These are phyloP conservation scores for Agrochola macilenta DNA, from an alignment of 2,888 invertebrate genomes.

Conservation along the genomic window DNA sequence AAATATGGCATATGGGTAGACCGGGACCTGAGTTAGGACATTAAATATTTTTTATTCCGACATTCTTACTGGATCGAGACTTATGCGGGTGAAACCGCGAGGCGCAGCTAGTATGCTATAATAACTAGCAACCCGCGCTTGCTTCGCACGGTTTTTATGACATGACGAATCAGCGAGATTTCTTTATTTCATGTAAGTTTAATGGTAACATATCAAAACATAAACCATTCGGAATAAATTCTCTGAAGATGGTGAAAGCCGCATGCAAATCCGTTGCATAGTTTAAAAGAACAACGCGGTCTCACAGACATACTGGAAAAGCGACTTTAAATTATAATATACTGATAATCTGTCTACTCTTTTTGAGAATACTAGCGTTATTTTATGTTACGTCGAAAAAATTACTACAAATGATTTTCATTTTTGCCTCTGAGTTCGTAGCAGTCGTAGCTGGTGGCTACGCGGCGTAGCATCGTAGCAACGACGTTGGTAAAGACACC, in stretches of 20 bases:
- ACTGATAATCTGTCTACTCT: background rate
- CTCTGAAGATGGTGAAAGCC: background rate
- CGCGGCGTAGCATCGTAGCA: background rate
- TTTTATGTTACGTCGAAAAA: background rate
- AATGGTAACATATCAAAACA: background rate
- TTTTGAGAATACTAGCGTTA: background rate
- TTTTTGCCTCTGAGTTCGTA: background rate
- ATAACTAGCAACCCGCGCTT: no score
- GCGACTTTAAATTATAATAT: background rate
- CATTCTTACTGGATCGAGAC: no score
- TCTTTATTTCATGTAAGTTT: no score
- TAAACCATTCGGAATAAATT: background rate
- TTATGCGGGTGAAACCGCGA: no score
- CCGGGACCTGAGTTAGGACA: no score
- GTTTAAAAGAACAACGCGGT: background rate
- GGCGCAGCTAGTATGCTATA: no score
- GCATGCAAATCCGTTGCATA: background rate
- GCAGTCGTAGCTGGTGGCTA: slow-evolving; percentile 19
- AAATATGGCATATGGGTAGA: no score
- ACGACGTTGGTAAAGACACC: background rate
- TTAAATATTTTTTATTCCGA: no score
- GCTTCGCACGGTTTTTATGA: no score
- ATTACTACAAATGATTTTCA: background rate
- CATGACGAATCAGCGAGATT: no score
- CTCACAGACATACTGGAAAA: background rate